Conservation (phyloP, 2,888 invertebrate genomes). For the Bembecia ichneumoniformis region DNA sequence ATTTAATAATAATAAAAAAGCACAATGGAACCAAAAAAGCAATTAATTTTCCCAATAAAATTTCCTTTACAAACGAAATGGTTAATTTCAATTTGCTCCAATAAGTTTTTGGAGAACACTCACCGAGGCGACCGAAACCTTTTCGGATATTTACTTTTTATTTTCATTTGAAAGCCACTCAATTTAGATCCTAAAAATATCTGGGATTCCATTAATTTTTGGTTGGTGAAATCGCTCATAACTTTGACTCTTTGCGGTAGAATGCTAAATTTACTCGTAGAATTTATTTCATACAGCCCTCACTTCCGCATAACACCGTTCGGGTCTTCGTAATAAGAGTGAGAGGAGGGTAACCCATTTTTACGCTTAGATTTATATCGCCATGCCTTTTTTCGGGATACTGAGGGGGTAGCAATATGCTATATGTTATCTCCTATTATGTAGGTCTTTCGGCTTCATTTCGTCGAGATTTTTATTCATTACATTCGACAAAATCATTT, state of each 20-base stretch:
- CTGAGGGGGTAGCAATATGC: constrained; percentile 22
- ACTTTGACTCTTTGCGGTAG: too few species aligned
- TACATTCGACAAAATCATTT: too few species aligned
- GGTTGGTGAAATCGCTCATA: neutral
- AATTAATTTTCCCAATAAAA: too few species aligned
- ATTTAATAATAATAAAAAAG: too few species aligned
- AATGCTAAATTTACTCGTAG: neutral
- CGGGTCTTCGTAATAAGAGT: constrained; percentile 16
- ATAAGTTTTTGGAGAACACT: too few species aligned
- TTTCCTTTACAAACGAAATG: too few species aligned
- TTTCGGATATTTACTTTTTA: too few species aligned
- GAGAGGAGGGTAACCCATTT: constrained; percentile 12
- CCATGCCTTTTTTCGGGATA: constrained; percentile 20
- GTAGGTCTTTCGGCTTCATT: constrained; percentile 15
- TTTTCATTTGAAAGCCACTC: too few species aligned
- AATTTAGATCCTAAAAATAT: too few species aligned
- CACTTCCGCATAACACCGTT: constrained; percentile 6
- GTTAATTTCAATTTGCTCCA: too few species aligned
- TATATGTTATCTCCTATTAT: constrained; percentile 22
- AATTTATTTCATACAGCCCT: neutral
- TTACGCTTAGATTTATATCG: constrained; percentile 23
- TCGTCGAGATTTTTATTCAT: constrained; percentile 18
- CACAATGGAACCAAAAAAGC: too few species aligned
- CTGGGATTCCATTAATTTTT: neutral
- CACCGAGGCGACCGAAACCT: too few species aligned